A percentile compares a stretch with the other conserved stretches of the same genome.
phyloP scores from a whole-genome alignment of 2,797 vertebrate species.

The Micrastur ruficollis region DNA sequence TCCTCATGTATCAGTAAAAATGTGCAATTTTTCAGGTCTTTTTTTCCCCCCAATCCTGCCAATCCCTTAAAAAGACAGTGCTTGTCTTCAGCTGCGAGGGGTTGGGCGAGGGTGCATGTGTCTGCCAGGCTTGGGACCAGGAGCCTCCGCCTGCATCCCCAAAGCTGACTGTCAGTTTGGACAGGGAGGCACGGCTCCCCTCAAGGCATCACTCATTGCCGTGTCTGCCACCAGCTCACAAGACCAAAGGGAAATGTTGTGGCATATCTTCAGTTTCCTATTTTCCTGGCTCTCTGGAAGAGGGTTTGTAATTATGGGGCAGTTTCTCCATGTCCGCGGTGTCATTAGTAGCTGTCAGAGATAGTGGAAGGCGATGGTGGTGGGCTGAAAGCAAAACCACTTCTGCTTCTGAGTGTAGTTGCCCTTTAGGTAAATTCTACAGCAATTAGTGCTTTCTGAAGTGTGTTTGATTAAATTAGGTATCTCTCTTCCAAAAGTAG shows the following conservation, averaged over 20 bases:
- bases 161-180: not conserved
- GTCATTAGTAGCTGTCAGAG: not conserved
- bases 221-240: not conserved
- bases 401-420: not conserved
- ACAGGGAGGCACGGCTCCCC: not conserved
- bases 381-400: not conserved
- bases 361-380: not conserved
- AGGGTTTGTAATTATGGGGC: not conserved
- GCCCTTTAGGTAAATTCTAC: not conserved
- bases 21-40: accelerated
- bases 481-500: not conserved
- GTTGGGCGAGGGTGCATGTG: accelerated
- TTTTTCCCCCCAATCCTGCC: not conserved
- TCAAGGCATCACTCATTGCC: accelerated
- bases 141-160: not conserved
- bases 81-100: not conserved
- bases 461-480: not conserved
- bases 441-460: not conserved
- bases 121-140: not conserved
- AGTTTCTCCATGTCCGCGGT: accelerated
- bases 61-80: not conserved
- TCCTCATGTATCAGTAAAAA: not conserved
- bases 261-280: not conserved
- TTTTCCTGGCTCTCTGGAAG: not conserved
- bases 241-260: not conserved